These are phyloP conservation scores for Apteryx mantelli DNA, from an alignment of 2,113 vertebrate genomes.

Conservation along the genomic window DNA sequence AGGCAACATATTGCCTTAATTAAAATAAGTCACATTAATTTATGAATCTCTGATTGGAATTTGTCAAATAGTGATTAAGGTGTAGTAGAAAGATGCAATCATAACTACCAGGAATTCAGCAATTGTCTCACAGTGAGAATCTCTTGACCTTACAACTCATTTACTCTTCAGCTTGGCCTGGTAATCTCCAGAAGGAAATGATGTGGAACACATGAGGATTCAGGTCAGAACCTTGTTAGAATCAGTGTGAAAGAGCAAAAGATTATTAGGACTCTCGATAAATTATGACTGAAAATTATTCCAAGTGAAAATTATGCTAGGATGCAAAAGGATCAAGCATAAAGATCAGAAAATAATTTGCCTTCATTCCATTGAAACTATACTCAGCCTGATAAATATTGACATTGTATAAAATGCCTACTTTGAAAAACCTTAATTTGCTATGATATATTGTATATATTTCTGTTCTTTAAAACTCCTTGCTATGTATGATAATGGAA, in stretches of 20 bases:
- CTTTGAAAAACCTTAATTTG: neutral
- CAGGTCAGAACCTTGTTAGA: conserved; percentile 67
- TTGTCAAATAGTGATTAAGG: conserved; percentile 70
- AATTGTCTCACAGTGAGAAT: conserved; percentile 70
- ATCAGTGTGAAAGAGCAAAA: conserved; percentile 62
- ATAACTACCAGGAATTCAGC: conserved; percentile 68
- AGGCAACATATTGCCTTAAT: conserved; percentile 65
- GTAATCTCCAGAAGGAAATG: conserved; percentile 74
- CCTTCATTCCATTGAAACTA: neutral
- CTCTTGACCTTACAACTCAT: conserved; percentile 77
- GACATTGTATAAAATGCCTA: neutral
- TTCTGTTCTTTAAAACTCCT: neutral
- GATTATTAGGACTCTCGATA: conserved; percentile 51
- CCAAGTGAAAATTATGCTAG: conserved; percentile 9
- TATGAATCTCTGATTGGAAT: conserved; percentile 63
- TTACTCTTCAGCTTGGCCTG: conserved; percentile 62
- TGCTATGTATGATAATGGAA: neutral
- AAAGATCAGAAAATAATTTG: neutral
- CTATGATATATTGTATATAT: neutral
- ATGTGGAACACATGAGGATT: conserved; percentile 69
- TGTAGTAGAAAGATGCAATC: conserved; percentile 59
- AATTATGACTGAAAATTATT: conserved; percentile 56
- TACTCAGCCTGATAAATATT: neutral
- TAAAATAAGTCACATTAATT: conserved; percentile 68
- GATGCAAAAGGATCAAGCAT: neutral